A percentile compares a stretch with the other conserved stretches of the same genome.
Evolutionary conservation across 2,113 vertebrate species (phyloP).

Genomic region (Salvelinus alpinus): DNA sequence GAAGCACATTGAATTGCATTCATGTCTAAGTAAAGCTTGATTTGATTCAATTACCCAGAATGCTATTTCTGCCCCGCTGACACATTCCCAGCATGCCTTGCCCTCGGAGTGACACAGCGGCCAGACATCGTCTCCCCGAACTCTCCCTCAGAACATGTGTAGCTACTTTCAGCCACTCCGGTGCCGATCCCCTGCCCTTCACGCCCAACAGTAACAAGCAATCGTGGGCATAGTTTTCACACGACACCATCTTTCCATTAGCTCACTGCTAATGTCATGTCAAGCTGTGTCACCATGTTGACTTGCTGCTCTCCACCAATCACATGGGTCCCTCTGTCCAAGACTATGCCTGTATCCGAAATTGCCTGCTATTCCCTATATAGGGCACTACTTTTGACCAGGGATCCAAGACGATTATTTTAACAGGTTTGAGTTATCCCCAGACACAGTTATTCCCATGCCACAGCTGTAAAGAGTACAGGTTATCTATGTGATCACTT

Average conservation of each 20-base stretch:
- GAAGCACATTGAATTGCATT: too few species aligned
- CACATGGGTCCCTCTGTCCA: not conserved
- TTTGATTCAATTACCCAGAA: not conserved
- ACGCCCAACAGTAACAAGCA: not conserved
- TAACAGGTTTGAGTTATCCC: too few species aligned
- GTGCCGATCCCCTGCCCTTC: not conserved
- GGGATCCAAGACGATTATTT: too few species aligned
- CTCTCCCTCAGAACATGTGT: not conserved
- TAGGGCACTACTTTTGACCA: too few species aligned
- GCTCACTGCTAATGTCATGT: not conserved
- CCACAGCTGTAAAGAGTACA: too few species aligned
- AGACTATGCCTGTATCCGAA: too few species aligned
- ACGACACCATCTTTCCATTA: slow-evolving; percentile 6
- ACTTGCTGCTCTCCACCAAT: not conserved
- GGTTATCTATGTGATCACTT: too few species aligned
- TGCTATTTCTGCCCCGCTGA: not conserved
- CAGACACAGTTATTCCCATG: too few species aligned
- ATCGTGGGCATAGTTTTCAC: not conserved
- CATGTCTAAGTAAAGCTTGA: too few species aligned
- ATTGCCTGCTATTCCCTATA: too few species aligned
- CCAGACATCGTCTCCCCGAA: not conserved
- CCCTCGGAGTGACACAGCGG: not conserved
- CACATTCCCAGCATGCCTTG: not conserved
- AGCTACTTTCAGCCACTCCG: not conserved
- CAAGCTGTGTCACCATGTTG: not conserved